These are phyloP conservation scores for Drosophila atripex DNA, from an alignment of 2,888 invertebrate genomes.

Conservation along the genomic window DNA sequence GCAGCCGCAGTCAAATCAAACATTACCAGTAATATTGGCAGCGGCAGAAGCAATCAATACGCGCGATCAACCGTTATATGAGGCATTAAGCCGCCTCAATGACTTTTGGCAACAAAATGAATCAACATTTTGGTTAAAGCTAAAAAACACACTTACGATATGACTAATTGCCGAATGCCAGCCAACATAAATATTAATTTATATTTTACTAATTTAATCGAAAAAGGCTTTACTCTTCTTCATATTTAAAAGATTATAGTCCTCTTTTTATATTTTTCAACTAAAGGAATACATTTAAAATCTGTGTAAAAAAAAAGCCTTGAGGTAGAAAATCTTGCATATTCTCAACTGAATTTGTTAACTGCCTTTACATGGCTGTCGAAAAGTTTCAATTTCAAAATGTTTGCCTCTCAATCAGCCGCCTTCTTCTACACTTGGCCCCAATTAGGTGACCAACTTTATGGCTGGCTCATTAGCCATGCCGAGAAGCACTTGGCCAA, in stretches of 20 bases:
- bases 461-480: conserved; percentile 67
- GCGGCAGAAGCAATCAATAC: conserved; percentile 54
- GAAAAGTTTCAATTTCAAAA: conserved; percentile 47
- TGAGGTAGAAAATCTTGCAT: neutral
- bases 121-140: conserved; percentile 63
- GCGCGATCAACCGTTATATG: conserved; percentile 69
- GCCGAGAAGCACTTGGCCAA: conserved; percentile 71
- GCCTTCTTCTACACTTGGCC: conserved; percentile 58
- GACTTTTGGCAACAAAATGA: conserved; percentile 77
- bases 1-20: conserved; percentile 21
- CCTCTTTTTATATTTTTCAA: neutral
- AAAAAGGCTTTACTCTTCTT: neutral
- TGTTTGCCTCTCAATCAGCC: conserved; percentile 47
- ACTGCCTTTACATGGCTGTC: neutral
- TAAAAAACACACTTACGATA: conserved; percentile 17
- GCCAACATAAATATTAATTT: conserved; percentile 10
- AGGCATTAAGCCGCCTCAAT: conserved; percentile 77
- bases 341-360: neutral
- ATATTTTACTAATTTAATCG: neutral
- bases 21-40: conserved; percentile 4
- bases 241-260: neutral
- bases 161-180: conserved; percentile 13
- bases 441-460: conserved; percentile 67
- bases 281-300: no score
- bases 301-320: neutral